Conservation (phyloP, 2,888 invertebrate species). For the Chalcis sispes region DNA sequence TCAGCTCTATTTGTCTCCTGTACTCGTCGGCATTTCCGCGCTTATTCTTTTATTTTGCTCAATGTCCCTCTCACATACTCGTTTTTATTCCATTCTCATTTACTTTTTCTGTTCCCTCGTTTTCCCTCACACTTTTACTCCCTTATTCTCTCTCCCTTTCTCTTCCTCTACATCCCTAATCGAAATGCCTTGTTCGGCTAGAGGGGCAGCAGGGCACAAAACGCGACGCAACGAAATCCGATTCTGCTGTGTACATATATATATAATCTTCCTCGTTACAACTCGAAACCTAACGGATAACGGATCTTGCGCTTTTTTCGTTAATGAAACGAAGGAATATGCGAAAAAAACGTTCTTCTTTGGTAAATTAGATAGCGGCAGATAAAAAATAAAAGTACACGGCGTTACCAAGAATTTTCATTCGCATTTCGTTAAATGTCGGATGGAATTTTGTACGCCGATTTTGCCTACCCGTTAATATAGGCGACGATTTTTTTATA, state of each 20-base stretch:
- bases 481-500: too few relatives aligned
- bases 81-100: slow-evolving; percentile 32
- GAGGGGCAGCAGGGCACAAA: slow-evolving; percentile 37
- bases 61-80: too few relatives aligned
- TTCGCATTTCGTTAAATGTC: too few relatives aligned
- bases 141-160: too few relatives aligned
- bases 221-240: slow-evolving; percentile 54
- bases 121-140: too few relatives aligned
- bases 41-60: too few relatives aligned
- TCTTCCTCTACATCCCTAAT: slow-evolving; percentile 60
- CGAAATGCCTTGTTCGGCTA: slow-evolving; percentile 69
- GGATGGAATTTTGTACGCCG: too few relatives aligned
- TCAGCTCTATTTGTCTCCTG: background rate
- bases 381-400: too few relatives aligned
- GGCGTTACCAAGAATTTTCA: too few relatives aligned
- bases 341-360: slow-evolving; percentile 11
- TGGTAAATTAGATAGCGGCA: slow-evolving; percentile 14
- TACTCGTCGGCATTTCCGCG: background rate
- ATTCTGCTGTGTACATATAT: too few relatives aligned
- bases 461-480: too few relatives aligned
- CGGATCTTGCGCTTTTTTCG: background rate
- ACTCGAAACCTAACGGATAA: background rate
- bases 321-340: slow-evolving; percentile 49
- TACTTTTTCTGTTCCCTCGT: background rate
- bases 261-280: too few relatives aligned